Evolutionary conservation across 2,888 invertebrate genomes (phyloP), one percentile per base, ranked within the genome.

Genomic region (Hoplodrina blanda): DNA sequence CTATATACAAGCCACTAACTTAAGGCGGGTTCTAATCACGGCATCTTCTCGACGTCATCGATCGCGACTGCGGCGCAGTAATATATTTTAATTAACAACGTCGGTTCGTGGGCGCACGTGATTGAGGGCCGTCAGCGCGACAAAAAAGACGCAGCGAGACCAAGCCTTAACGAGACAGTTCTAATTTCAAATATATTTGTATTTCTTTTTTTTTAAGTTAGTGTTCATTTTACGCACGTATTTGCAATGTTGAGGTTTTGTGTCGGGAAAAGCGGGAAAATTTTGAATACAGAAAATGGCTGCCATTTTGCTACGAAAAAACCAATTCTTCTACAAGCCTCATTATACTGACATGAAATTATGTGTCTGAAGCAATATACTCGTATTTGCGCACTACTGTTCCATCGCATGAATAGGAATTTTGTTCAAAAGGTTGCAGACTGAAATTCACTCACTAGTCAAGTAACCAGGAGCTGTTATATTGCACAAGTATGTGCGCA

Each of bases 31-130:
- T 82, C 85, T 87, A 89, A 90, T 90, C 89, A 86, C 81, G 62
- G 81, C 82, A 89, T 88, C 88, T 84, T 73, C 63, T 68, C 76
- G 65, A 76, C 81, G 85, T 88, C 89, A 89, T 89, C 89, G 85
- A 85, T 87, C 83, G 81, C 77, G 57, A 76, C 72, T 68, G 68
- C 73, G 67, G 84, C 75, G 76, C 82, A 77, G 90, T 89, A 90
- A 89, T 91, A 89, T 90, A 91, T 91, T 91, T 90, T 91, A 91
- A 91, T 91, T 91, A 91, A 90, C 84, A 86, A 76, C 76, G 76
- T 80, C 78, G 73, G 79, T 74, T 79, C 86, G 90, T 89, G 88
- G 89, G 88, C 87, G 89, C 86, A 76, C 80, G 85, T 90, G 90
- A 90, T 88, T 89, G 89, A 89, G 85, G 80, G 83, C 85, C 84